phyloP scores from a whole-genome alignment of 2,888 invertebrate species.

The Poecilobothrus nobilitatus region DNA sequence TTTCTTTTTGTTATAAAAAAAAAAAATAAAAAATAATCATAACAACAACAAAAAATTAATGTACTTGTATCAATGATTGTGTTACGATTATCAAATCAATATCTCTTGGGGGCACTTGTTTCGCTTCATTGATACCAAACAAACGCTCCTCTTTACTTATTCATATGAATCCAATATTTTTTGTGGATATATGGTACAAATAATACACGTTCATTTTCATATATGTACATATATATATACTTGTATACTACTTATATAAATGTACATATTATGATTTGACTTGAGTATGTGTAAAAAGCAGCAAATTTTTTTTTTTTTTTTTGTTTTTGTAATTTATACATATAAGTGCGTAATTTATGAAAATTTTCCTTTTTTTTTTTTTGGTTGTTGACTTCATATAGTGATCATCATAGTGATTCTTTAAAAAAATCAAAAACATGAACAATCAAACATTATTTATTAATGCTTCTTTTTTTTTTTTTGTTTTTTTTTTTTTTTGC shows the following conservation, averaged over 20 bases:
- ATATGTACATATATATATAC: background rate
- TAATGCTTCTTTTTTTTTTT: background rate
- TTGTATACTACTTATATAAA: too few species aligned
- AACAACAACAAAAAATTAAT: background rate
- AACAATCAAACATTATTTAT: background rate
- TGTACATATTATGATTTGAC: background rate
- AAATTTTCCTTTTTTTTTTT: background rate
- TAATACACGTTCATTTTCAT: background rate
- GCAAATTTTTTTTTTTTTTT: background rate
- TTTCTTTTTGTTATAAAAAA: background rate
- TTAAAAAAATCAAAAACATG: background rate
- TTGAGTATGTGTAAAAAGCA: background rate
- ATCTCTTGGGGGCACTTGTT: constrained; percentile 6
- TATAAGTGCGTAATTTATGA: background rate
- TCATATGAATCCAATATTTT: too few species aligned
- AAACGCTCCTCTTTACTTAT: background rate
- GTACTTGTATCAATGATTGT: background rate
- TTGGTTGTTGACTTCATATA: background rate
- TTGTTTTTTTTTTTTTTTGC: background rate
- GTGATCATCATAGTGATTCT: background rate
- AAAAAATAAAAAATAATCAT: background rate
- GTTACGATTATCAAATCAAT: constrained; percentile 6
- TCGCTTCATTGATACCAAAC: background rate
- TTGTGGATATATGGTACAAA: too few species aligned
- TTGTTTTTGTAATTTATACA: too few species aligned